phyloP scores from a whole-genome alignment of 2,888 invertebrate genomes.

The Halictus quadricinctus region DNA sequence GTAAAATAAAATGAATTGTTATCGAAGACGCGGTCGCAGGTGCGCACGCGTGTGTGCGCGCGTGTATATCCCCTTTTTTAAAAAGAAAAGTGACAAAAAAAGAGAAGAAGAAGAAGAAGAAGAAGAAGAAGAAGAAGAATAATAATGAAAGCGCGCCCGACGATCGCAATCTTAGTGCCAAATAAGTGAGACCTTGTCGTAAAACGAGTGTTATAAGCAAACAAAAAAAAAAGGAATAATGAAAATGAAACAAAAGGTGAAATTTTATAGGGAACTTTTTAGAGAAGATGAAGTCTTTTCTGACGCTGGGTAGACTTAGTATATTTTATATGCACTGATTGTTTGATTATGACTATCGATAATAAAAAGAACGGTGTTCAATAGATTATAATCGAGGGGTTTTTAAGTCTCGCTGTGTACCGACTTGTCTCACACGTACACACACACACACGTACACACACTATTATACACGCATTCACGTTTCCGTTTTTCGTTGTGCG shows the following conservation, averaged over 20 bases:
- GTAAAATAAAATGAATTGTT: slow-evolving; percentile 55
- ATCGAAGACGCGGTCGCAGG: slow-evolving; percentile 59
- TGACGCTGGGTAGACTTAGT: slow-evolving; percentile 82
- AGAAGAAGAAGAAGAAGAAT: background rate
- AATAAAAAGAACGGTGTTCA: slow-evolving; percentile 82
- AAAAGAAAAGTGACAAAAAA: slow-evolving; percentile 14
- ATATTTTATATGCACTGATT: slow-evolving; percentile 83
- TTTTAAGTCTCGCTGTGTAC: slow-evolving; percentile 71
- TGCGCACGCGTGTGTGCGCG: slow-evolving; percentile 30
- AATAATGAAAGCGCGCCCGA: slow-evolving; percentile 49
- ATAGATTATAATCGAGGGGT: slow-evolving; percentile 78
- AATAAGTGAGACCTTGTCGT: slow-evolving; percentile 80
- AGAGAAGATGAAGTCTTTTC: slow-evolving; percentile 79
- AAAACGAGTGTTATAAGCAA: slow-evolving; percentile 66
- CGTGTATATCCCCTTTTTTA: slow-evolving; percentile 44
- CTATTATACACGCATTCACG: slow-evolving; percentile 31
- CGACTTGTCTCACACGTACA: slow-evolving; percentile 56
- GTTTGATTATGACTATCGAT: slow-evolving; percentile 82
- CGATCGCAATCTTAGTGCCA: slow-evolving; percentile 81
- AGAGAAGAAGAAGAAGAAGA: too few species aligned
- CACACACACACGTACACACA: background rate
- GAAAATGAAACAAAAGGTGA: slow-evolving; percentile 55
- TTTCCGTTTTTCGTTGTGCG: slow-evolving; percentile 38
- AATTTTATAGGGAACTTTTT: slow-evolving; percentile 82
- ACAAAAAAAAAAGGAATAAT: background rate